phyloP scores from a whole-genome alignment of 2,113 vertebrate genomes.

The Candoia aspera region DNA sequence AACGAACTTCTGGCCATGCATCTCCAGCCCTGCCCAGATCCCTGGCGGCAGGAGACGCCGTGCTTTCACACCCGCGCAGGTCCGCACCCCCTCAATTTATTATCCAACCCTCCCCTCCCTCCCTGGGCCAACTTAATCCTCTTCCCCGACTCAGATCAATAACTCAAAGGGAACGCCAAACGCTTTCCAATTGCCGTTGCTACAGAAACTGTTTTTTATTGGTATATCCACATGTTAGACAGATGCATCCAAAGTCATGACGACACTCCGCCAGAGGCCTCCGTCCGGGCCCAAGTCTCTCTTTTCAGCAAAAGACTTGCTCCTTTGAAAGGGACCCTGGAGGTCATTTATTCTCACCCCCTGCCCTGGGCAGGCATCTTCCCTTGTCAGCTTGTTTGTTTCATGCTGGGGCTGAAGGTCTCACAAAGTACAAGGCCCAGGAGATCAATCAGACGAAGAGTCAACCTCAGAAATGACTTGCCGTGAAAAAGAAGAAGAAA shows the following conservation, averaged over 20 bases:
- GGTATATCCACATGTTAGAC: background rate
- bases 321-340: background rate
- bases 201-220: slow-evolving; percentile 3
- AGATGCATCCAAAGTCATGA: background rate
- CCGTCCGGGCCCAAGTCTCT: background rate
- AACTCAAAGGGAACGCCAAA: slow-evolving; percentile 14
- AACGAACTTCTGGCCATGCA: background rate
- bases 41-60: background rate
- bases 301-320: no score
- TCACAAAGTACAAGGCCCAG: no score
- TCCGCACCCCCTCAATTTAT: background rate
- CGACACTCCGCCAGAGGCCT: background rate
- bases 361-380: no score
- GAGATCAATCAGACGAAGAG: background rate
- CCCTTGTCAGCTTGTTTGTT: background rate
- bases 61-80: background rate
- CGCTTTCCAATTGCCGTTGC: slow-evolving; percentile 7
- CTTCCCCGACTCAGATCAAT: background rate
- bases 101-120: background rate
- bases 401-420: background rate
- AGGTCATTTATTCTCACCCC: background rate
- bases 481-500: background rate
- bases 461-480: background rate
- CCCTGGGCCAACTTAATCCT: background rate
- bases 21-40: background rate